Base-by-base conservation (phyloP, 37 sponge, comb jelly and placozoan species). In the Lycopodina hypogea region DNA sequence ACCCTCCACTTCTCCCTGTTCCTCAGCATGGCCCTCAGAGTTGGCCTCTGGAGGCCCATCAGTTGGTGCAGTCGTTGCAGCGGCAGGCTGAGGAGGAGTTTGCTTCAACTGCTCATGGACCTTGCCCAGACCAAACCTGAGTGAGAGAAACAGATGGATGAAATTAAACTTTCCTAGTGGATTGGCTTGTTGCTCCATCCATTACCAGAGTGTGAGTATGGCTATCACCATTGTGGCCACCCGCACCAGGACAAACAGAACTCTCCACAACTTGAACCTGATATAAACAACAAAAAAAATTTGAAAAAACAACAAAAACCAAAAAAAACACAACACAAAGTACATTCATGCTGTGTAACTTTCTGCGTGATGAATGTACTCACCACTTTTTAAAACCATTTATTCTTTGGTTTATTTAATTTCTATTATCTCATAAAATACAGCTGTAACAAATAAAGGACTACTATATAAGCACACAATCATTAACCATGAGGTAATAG, bases 191-290 rank as follows among this genome's bases (percentile, higher is more conserved):
- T 36, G 7, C 6, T 60, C 26, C 23, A 58, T 17, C 32, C 35
- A 80, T 58, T 78, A 87, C 92, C 88, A 87, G 35, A 91, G 77
- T 8, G 92, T 87, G 40, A 91, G 66, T 7, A 87, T 64, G 18
- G 92, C 83, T 15, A 91, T 65, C 30, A 83, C 35, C 19, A 87
- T 81, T 42, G 88, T 87, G 41, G 59, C 32, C 9, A 87, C 50
- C 29, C 92, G 55, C 23, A 72, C 88, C 28, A 75, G 12, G 34
- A 91, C 68, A 62, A 87, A 91, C 40, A 91, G 72, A 0, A 80
- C 71, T 23, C 28, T 36, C 92, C 92, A 91, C 23, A 84, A 18
- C 38, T 80, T 74, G 81, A 87, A 88, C 56, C 89, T 88, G 78
- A 2, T 69, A 7, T 1, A 42, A 0, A 38, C 50, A 63, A 63